These are phyloP conservation scores for Priapulus caudatus DNA, from an alignment of 2,888 invertebrate species.

Conservation along the genomic window DNA sequence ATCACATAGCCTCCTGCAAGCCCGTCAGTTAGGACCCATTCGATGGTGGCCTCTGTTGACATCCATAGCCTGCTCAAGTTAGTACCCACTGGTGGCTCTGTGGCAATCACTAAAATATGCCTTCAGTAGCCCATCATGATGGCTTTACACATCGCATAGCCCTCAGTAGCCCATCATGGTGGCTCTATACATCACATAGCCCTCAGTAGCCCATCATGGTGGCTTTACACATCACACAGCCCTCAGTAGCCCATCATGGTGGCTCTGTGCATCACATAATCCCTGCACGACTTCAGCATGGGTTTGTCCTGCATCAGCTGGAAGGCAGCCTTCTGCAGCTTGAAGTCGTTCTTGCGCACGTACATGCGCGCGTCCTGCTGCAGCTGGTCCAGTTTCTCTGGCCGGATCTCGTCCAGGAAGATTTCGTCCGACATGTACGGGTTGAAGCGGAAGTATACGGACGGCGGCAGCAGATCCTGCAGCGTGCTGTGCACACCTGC, in stretches of 20 bases:
- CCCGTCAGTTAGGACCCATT: too few species aligned
- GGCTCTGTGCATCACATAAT: background rate
- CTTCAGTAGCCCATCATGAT: too few species aligned
- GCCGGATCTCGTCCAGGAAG: constrained; percentile 64
- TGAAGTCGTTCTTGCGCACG: constrained; percentile 63
- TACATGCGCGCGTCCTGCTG: constrained; percentile 65
- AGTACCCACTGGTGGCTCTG: too few species aligned
- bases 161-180: too few species aligned
- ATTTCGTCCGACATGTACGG: constrained; percentile 69
- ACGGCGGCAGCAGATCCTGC: constrained; percentile 44
- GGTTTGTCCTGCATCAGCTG: constrained; percentile 23
- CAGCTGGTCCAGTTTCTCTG: constrained; percentile 55
- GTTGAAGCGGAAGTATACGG: constrained; percentile 70
- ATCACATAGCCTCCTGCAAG: too few species aligned
- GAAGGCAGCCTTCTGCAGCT: constrained; percentile 40
- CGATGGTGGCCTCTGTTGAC: too few species aligned
- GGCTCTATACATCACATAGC: too few species aligned
- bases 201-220: too few species aligned
- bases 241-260: background rate
- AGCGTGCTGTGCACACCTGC: constrained; percentile 26
- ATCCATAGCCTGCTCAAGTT: too few species aligned
- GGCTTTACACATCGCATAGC: too few species aligned
- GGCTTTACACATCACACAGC: too few species aligned
- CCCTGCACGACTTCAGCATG: background rate
- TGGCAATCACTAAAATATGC: too few species aligned